Conservation (phyloP, 2,113 vertebrate species). For the Sus scrofa region DNA sequence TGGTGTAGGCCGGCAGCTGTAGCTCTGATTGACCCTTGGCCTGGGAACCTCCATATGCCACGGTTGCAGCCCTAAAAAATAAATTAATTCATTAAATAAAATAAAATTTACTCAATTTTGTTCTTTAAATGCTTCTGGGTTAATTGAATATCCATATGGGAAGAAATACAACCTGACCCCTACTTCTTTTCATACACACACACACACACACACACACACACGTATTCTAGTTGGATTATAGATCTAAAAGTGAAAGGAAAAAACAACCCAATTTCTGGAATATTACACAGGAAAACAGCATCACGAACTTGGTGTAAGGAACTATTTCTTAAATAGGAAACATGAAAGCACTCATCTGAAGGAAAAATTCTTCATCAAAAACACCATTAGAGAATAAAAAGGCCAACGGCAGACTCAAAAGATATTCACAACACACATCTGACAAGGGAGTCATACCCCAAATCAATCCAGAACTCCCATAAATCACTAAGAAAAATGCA, state of each 20-base stretch:
- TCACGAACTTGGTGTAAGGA: background rate
- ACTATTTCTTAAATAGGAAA: constrained; percentile 53
- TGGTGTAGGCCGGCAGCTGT: no score
- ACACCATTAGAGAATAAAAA: constrained; percentile 42
- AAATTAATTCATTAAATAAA: no score
- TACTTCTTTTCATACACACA: background rate
- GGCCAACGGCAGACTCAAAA: background rate
- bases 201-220: background rate
- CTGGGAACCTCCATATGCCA: no score
- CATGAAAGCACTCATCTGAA: background rate
- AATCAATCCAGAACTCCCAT: background rate
- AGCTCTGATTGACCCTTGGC: no score
- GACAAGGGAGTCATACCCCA: background rate
- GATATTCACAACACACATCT: background rate
- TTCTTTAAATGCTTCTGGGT: background rate
- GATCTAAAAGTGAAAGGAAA: background rate
- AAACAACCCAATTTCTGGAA: constrained; percentile 19
- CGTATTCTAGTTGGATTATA: constrained; percentile 15
- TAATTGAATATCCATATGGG: background rate
- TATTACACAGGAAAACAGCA: constrained; percentile 3
- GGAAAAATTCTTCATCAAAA: constrained; percentile 1
- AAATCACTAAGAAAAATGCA: constrained; percentile 44
- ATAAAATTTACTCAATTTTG: background rate
- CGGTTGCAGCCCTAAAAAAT: no score
- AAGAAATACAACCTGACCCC: background rate